A percentile compares a stretch with the other conserved stretches of the same genome.
Evolutionary conservation across 2,888 invertebrate genomes (phyloP).

Genomic region (Rhogogaster chlorosoma): DNA sequence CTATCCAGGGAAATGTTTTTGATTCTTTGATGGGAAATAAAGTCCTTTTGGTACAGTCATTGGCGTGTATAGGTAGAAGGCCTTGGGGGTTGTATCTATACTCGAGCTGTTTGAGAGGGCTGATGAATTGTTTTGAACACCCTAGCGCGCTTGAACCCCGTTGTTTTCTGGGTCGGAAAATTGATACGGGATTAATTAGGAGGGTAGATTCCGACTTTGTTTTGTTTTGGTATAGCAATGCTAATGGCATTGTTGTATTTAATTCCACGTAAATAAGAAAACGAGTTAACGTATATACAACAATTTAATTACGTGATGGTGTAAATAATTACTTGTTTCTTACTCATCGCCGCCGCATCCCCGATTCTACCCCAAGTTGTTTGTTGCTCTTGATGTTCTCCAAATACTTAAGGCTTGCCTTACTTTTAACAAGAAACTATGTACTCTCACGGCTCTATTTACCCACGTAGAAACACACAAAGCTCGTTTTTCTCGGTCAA

Average conservation of each 20-base stretch:
- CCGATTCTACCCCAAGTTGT: background rate
- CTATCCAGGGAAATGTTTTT: background rate
- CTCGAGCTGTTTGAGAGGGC: constrained; percentile 25
- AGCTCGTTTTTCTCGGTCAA: background rate
- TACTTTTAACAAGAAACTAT: background rate
- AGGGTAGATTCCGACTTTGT: constrained; percentile 41
- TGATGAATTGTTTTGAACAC: constrained; percentile 48
- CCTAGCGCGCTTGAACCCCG: constrained; percentile 31
- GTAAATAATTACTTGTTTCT: constrained; percentile 23
- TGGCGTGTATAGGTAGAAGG: background rate
- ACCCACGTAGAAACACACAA: constrained; percentile 24
- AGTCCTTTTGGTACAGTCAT: background rate
- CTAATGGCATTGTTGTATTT: constrained; percentile 43
- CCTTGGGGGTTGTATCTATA: background rate
- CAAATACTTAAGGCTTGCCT: constrained; percentile 23
- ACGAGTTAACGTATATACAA: background rate
- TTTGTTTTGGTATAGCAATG: constrained; percentile 22
- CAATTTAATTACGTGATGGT: constrained; percentile 20
- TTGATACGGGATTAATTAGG: constrained; percentile 50
- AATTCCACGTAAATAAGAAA: constrained; percentile 38
- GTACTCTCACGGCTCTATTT: background rate
- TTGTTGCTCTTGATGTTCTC: constrained; percentile 27
- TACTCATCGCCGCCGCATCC: background rate
- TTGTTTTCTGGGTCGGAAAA: constrained; percentile 49
- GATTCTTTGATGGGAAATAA: constrained; percentile 12